Conservation (phyloP, 2,113 vertebrate species). For the Lagopus leucura region DNA sequence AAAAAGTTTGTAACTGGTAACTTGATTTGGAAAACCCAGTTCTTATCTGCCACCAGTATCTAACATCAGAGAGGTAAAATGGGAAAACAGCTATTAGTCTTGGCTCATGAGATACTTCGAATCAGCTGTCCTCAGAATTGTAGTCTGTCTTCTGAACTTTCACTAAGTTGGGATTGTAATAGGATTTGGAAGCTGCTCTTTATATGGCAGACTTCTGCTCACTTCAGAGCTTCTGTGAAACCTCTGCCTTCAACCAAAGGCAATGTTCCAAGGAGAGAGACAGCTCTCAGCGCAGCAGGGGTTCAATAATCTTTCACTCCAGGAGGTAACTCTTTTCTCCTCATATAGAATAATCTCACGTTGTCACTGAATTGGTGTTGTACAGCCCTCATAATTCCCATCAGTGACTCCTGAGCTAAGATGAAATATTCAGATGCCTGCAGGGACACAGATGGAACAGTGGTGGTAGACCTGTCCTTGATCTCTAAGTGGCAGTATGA, state of each 20-base stretch:
- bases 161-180: not conserved
- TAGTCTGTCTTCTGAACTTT: not conserved
- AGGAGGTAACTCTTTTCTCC: not conserved
- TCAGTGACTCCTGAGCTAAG: not conserved
- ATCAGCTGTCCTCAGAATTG: not conserved
- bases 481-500: not conserved
- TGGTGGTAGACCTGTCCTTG: not conserved
- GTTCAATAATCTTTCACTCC: not conserved
- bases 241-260: not conserved
- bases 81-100: not conserved
- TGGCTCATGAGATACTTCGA: not conserved
- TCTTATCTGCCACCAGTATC: not conserved
- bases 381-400: not conserved
- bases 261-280: not conserved
- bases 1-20: not conserved
- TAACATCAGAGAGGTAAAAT: not conserved
- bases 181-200: not conserved
- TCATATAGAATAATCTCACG: not conserved
- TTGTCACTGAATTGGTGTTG: not conserved
- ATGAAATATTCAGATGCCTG: not conserved
- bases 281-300: not conserved
- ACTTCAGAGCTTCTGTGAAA: not conserved
- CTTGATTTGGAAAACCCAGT: not conserved
- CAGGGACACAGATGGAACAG: not conserved
- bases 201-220: not conserved